Conservation (phyloP, 2,888 invertebrate genomes). For the Neoascia interrupta region DNA sequence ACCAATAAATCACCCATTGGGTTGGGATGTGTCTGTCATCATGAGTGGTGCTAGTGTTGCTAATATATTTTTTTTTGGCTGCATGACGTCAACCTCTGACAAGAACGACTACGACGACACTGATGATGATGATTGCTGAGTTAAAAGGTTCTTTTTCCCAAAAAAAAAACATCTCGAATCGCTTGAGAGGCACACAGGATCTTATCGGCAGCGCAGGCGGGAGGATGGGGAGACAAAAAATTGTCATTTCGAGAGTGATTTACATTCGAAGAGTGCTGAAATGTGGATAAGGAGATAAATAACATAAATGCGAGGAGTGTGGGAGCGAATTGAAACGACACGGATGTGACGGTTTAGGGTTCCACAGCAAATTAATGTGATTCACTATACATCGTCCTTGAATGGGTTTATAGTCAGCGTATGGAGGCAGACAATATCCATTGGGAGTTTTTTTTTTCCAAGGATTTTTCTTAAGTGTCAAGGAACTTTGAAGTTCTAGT, state of each 20-base stretch:
- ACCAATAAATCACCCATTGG: constrained; percentile 64
- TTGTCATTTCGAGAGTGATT: constrained; percentile 62
- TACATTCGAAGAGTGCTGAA: constrained; percentile 69
- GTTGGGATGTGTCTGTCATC: constrained; percentile 66
- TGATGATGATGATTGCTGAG: constrained; percentile 59
- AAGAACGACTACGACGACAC: constrained; percentile 26
- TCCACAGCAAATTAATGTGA: constrained; percentile 53
- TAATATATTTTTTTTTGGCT: constrained; percentile 54
- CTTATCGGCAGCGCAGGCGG: constrained; percentile 41
- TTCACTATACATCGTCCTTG: constrained; percentile 49
- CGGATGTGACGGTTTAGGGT: constrained; percentile 53
- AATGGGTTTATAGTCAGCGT: constrained; percentile 25
- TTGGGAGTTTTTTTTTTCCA: no score
- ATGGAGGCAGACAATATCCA: no score
- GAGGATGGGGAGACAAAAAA: constrained; percentile 26
- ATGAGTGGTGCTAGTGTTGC: constrained; percentile 56
- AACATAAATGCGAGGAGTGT: constrained; percentile 13
- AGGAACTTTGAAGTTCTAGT: no score
- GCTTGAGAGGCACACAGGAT: constrained; percentile 15
- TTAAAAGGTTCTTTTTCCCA: constrained; percentile 60
- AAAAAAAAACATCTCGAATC: no score
- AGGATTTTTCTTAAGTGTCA: no score
- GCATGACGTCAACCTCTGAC: constrained; percentile 64
- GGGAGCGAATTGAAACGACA: constrained; percentile 18
- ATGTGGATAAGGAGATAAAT: constrained; percentile 67